phyloP scores from a whole-genome alignment of 1,140 invertebrate species.

The Drosophila auraria region DNA sequence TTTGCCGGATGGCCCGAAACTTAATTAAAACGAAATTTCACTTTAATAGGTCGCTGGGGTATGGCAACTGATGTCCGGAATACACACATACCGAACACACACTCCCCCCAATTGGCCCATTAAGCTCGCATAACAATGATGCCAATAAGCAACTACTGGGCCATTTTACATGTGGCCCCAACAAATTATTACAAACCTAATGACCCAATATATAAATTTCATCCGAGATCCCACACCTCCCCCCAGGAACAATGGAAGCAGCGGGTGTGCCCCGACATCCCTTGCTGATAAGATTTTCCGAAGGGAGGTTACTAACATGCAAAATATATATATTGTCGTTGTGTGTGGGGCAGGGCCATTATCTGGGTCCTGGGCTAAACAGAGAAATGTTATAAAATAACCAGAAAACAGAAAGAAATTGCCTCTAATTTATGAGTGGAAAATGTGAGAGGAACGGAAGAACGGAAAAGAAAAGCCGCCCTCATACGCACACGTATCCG shows the following conservation, averaged over 20 bases:
- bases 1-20: constrained; percentile 30
- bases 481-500: constrained; percentile 17
- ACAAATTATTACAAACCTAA: constrained; percentile 81
- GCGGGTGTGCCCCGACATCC: constrained; percentile 37
- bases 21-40: constrained; percentile 65
- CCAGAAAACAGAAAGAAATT: constrained; percentile 48
- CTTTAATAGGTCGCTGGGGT: constrained; percentile 63
- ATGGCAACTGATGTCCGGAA: background rate
- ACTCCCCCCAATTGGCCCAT: constrained; percentile 45
- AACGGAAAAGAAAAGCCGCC: background rate
- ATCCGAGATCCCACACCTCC: constrained; percentile 3
- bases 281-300: constrained; percentile 55
- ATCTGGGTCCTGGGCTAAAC: constrained; percentile 40
- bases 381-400: constrained; percentile 26
- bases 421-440: constrained; percentile 64
- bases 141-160: constrained; percentile 66
- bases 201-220: constrained; percentile 79
- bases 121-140: constrained; percentile 71
- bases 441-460: constrained; percentile 27
- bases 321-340: constrained; percentile 41
- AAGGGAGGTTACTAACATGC: constrained; percentile 31
- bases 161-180: constrained; percentile 68
- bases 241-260: constrained; percentile 44
- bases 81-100: background rate
- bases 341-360: constrained; percentile 25